These are phyloP conservation scores for Vulpes lagopus DNA, from an alignment of 2,113 vertebrate genomes.

Conservation along the genomic window DNA sequence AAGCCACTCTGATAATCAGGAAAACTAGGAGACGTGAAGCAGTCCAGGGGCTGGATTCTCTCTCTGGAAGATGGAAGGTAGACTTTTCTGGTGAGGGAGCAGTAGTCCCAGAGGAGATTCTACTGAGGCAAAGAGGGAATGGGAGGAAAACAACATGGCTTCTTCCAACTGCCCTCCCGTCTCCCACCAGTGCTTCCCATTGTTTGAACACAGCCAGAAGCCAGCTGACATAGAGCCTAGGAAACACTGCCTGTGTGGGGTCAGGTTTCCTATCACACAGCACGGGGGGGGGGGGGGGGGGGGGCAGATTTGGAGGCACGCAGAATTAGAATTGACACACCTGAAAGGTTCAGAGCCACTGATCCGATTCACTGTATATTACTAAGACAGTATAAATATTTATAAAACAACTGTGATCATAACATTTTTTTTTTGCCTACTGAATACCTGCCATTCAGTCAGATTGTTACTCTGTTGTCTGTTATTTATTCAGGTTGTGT, in stretches of 20 bases:
- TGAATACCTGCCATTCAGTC: not conserved
- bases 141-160: not conserved
- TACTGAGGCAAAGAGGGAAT: not conserved
- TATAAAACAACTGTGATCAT: not conserved
- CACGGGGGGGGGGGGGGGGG: not conserved
- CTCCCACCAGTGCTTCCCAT: not conserved
- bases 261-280: not conserved
- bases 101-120: not conserved
- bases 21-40: not conserved
- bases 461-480: not conserved
- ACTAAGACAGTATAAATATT: not conserved
- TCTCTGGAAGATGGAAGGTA: not conserved
- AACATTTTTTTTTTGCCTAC: not conserved
- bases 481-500: not conserved
- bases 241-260: not conserved
- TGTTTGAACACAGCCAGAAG: not conserved
- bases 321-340: not conserved
- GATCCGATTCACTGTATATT: slow-evolving; percentile 21
- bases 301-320: not conserved
- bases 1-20: not conserved
- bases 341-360: not conserved
- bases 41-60: not conserved
- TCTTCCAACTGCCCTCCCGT: not conserved
- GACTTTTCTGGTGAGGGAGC: not conserved
- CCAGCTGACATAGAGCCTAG: not conserved